A percentile compares a stretch with the other conserved stretches of the same genome.
These are phyloP conservation scores for Lethrus apterus DNA, from an alignment of 1,140 invertebrate species.

Conservation along the genomic window DNA sequence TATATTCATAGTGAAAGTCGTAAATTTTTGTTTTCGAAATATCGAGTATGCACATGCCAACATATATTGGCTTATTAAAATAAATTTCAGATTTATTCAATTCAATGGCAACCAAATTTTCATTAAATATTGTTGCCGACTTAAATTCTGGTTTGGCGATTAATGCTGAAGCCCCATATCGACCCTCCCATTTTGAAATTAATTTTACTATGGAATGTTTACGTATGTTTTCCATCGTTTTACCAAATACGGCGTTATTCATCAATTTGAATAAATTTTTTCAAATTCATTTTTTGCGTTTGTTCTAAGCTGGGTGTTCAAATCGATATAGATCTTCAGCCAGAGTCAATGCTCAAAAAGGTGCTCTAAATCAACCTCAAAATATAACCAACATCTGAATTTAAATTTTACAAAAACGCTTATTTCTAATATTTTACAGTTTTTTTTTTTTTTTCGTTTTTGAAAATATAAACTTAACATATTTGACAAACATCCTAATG, in stretches of 20 bases:
- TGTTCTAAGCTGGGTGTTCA: conserved; percentile 35
- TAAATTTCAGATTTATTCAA: conserved; percentile 25
- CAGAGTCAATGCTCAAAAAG: conserved; percentile 45
- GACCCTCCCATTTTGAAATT: conserved; percentile 9
- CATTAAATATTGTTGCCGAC: conserved; percentile 29
- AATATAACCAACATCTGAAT: no score
- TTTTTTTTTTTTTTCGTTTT: no score
- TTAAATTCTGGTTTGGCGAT: conserved; percentile 37
- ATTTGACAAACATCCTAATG: no score
- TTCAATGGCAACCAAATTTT: conserved; percentile 31
- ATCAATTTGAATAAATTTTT: conserved; percentile 45
- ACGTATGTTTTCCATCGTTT: conserved; percentile 21
- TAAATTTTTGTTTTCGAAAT: conserved; percentile 28
- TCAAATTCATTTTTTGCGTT: conserved; percentile 43
- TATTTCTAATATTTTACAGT: no score
- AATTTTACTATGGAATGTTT: conserved; percentile 25
- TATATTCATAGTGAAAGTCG: conserved; percentile 33
- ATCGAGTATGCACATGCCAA: conserved; percentile 24
- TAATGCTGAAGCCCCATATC: conserved; percentile 19
- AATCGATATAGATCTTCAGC: conserved; percentile 42
- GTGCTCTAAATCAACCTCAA: no score
- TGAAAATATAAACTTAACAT: no score
- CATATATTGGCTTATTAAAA: conserved; percentile 31
- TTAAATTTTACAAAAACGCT: no score
- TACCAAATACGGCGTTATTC: conserved; percentile 37